Evolutionary conservation across 2,113 vertebrate genomes (phyloP).

Genomic region (Vidua chalybeata): DNA sequence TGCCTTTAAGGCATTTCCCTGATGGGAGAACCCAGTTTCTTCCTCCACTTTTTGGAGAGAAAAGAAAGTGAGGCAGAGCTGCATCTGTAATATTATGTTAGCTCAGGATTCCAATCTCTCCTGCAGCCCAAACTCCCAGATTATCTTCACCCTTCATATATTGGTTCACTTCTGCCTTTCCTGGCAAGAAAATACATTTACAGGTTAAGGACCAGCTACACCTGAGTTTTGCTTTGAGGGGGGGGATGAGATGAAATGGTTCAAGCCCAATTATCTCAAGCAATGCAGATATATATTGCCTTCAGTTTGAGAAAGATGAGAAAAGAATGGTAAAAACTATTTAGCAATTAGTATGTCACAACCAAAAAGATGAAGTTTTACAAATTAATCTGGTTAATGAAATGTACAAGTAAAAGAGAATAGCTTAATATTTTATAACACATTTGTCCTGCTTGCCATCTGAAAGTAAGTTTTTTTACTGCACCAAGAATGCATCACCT

Average conservation of each 20-base stretch:
- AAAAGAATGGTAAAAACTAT: background rate
- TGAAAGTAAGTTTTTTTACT: background rate
- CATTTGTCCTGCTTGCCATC: background rate
- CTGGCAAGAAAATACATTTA: background rate
- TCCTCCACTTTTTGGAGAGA: background rate
- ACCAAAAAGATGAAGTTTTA: background rate
- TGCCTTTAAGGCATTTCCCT: background rate
- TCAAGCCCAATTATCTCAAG: background rate
- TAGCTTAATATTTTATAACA: background rate
- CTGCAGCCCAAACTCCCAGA: background rate
- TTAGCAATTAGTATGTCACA: background rate
- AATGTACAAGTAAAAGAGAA: background rate
- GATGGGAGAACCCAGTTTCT: background rate
- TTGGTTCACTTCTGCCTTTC: background rate
- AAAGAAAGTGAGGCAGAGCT: background rate
- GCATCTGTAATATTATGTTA: background rate
- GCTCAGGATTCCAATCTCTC: background rate
- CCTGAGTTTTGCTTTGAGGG: background rate
- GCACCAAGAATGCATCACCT: background rate
- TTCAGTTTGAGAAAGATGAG: background rate
- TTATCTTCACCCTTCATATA: background rate
- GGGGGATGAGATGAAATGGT: background rate
- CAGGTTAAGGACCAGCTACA: background rate
- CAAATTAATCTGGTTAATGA: background rate
- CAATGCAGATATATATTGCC: background rate